Base-by-base conservation (phyloP, 2,113 vertebrate species). In the Chaetura pelagica region DNA sequence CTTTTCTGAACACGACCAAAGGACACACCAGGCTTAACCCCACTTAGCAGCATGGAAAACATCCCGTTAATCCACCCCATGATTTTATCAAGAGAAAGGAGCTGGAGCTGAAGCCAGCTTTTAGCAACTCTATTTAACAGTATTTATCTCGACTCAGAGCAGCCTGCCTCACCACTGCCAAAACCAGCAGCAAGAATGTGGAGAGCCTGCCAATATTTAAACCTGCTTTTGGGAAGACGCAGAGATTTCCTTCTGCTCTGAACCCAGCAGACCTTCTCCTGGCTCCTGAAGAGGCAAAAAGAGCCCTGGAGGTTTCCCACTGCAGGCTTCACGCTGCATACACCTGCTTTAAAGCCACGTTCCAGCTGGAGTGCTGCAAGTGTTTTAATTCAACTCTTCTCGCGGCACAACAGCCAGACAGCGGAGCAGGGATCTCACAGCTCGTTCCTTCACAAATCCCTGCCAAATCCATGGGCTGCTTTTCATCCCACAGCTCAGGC, bases 241-340 rank as follows among this genome's bases (percentile, higher is more conserved):
- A 0, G 0, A 46, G 6, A 22, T 76, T 57, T 58, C 40, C 10
- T 44, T 67, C 67, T 30, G 10, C n/a, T 15, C 34, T 35, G 54
- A 59, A 29, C 48, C 42, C 75, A 48, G 0, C 1, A 20, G 72
- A 76, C 4, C 6, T 14, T 73, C 9, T 51, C 59, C 49, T 26
- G 22, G 40, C 22, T 55, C 46, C 29, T 27, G 42, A 67, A 67
- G n/a, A 48, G 30, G 49, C 34, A 38, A 69, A 29, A 35, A 57
- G 40, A 75, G 18, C 81, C 40, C 72, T 49, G 72, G 63, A 87
- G 67, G 18, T 40, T 66, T 35, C 52, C 38, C 2, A 0, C 4
- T 62, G 21, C 7, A 42, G 34, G 27, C 52, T 84, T 81, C 79
- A n/a, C 0, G 1, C 63, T 79, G 48, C 4, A 38, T 22, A 42